Percentiles rank a stretch among this genome's conserved stretches.
These are phyloP conservation scores for Nephotettix cincticeps DNA, from an alignment of 1,140 invertebrate genomes.

Conservation along the genomic window DNA sequence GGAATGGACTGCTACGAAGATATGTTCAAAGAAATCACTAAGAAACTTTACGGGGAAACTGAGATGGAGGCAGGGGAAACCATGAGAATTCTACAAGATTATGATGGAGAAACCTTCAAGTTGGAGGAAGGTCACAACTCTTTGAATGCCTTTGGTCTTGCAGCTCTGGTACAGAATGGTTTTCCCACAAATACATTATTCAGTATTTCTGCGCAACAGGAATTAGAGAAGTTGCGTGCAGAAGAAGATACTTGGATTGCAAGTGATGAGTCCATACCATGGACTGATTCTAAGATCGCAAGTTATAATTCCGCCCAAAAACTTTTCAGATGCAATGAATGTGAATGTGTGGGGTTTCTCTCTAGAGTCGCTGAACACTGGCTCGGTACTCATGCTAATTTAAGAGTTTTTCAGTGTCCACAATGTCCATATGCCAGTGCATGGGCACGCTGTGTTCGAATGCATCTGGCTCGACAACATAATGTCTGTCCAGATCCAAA, in stretches of 20 bases:
- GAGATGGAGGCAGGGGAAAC: constrained; percentile 51
- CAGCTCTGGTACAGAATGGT: constrained; percentile 70
- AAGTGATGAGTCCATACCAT: constrained; percentile 63
- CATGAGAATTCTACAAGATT: constrained; percentile 47
- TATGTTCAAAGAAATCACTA: constrained; percentile 85
- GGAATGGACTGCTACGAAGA: constrained; percentile 65
- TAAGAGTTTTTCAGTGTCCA: constrained; percentile 70
- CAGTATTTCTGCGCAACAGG: background rate
- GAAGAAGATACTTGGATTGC: constrained; percentile 61
- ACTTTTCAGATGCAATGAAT: constrained; percentile 71
- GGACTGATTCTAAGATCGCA: constrained; percentile 69
- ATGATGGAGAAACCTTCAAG: constrained; percentile 47
- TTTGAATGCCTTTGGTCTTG: constrained; percentile 63
- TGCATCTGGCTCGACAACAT: constrained; percentile 69
- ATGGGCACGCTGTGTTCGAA: constrained; percentile 71
- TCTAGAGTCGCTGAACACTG: constrained; percentile 81
- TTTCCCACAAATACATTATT: constrained; percentile 54
- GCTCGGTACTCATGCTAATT: constrained; percentile 74
- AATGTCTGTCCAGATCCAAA: constrained; percentile 60
- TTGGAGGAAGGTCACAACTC: constrained; percentile 65
- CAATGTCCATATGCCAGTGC: constrained; percentile 71
- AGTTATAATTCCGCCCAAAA: constrained; percentile 70
- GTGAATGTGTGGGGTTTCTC: constrained; percentile 75
- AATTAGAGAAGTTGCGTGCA: background rate
- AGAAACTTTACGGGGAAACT: constrained; percentile 86